phyloP scores from a whole-genome alignment of 2,888 invertebrate genomes.

The Archips crataeganus region DNA sequence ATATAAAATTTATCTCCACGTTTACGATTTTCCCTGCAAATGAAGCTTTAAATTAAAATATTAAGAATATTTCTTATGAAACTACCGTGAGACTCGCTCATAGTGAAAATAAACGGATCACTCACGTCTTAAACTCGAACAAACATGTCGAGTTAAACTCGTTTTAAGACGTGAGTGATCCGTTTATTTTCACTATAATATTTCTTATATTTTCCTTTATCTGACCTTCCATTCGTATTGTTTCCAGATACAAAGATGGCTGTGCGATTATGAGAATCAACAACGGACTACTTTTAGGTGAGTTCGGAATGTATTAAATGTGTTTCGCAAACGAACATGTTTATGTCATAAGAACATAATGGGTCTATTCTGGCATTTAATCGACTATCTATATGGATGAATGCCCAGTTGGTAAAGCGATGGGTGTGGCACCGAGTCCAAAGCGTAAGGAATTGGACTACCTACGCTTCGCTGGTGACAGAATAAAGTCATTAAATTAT shows the following conservation, averaged over 20 bases:
- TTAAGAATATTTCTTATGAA: not conserved
- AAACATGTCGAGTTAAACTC: too few relatives aligned
- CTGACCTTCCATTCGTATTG: conserved; percentile 54
- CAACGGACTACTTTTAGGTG: conserved; percentile 70
- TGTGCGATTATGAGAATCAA: conserved; percentile 72
- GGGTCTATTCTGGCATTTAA: conserved; percentile 62
- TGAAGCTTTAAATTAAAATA: not conserved
- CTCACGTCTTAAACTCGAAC: too few relatives aligned
- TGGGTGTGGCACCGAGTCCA: conserved; percentile 63
- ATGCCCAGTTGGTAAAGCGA: conserved; percentile 57
- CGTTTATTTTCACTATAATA: too few relatives aligned
- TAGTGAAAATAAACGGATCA: too few relatives aligned
- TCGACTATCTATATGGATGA: conserved; percentile 68
- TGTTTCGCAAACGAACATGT: conserved; percentile 58
- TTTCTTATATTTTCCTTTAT: not conserved
- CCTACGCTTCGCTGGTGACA: conserved; percentile 67
- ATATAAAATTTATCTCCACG: not conserved
- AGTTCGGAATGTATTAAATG: conserved; percentile 66
- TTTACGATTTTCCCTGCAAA: not conserved
- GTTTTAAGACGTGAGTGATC: too few relatives aligned
- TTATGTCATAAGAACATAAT: conserved; percentile 60
- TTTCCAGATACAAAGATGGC: conserved; percentile 75
- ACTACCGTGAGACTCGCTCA: too few relatives aligned
- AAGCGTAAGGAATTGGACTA: conserved; percentile 62
- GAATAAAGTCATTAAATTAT: conserved; percentile 70